Conservation (phyloP, 64 coral and sea anemone species). For the Pocillopora verrucosa region DNA sequence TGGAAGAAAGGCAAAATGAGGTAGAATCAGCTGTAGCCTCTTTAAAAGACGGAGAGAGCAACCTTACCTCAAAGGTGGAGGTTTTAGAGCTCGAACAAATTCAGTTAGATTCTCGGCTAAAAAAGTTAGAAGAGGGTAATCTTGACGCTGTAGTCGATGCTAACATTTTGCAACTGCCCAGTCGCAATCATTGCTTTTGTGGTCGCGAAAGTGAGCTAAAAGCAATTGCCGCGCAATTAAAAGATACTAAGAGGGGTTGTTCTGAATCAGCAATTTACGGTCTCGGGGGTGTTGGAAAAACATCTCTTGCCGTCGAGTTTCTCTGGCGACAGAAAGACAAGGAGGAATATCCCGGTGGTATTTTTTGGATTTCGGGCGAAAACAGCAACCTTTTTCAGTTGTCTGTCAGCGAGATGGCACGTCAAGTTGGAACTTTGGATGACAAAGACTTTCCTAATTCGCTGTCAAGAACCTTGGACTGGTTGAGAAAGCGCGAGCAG, state of each 20-base stretch:
- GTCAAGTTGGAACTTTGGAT: conserved; percentile 50
- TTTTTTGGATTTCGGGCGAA: conserved; percentile 73
- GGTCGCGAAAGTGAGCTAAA: conserved; percentile 57
- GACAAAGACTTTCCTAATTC: conserved; percentile 43
- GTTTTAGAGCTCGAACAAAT: conserved; percentile 18
- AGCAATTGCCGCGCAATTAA: conserved; percentile 15
- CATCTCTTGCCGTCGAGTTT: conserved; percentile 69
- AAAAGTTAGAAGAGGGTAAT: conserved; percentile 13
- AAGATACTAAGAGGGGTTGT: neutral
- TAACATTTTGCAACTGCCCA: conserved; percentile 64
- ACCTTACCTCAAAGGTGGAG: neutral
- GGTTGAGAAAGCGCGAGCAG: conserved; percentile 22
- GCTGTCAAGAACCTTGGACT: conserved; percentile 41
- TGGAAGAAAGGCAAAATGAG: neutral
- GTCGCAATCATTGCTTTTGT: conserved; percentile 65
- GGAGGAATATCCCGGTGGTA: conserved; percentile 39
- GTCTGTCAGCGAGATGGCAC: conserved; percentile 56
- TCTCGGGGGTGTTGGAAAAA: conserved; percentile 81
- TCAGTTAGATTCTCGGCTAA: conserved; percentile 32
- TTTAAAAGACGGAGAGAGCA: neutral
- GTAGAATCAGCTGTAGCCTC: neutral
- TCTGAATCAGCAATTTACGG: conserved; percentile 52
- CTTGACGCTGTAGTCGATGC: neutral
- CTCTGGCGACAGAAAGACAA: conserved; percentile 55
- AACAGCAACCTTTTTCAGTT: conserved; percentile 47